These are phyloP conservation scores for Aphelocoma californica DNA, from an alignment of 2,797 vertebrate species.

Conservation along the genomic window DNA sequence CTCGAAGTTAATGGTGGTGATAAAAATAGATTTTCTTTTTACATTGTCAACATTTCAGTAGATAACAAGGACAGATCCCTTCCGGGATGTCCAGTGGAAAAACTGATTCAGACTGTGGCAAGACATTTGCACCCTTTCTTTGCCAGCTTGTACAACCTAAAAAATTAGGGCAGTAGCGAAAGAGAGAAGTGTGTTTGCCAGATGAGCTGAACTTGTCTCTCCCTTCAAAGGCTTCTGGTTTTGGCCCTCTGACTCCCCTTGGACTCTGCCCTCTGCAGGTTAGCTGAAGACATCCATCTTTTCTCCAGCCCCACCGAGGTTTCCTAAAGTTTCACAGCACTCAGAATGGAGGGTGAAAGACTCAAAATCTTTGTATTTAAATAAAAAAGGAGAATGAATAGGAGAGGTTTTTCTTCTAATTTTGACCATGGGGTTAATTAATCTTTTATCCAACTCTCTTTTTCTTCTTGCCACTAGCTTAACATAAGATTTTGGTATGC, in stretches of 20 bases:
- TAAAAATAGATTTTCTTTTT: conserved; percentile 41
- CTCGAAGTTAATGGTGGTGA: neutral
- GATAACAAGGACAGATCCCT: conserved; percentile 6
- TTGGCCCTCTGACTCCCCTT: neutral
- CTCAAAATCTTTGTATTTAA: neutral
- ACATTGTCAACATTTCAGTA: conserved; percentile 14
- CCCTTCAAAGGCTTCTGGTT: neutral
- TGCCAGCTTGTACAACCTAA: neutral
- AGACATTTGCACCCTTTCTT: neutral
- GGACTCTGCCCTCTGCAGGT: neutral
- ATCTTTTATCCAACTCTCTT: neutral
- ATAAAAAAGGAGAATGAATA: neutral
- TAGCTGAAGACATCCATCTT: neutral
- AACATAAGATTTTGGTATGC: neutral
- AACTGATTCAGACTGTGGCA: neutral
- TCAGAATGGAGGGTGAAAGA: neutral
- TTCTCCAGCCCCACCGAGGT: neutral
- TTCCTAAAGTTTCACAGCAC: neutral
- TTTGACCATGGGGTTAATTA: neutral
- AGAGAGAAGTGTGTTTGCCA: neutral
- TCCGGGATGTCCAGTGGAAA: conserved; percentile 27
- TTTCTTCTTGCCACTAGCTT: neutral
- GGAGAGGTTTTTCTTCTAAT: neutral
- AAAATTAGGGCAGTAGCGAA: neutral
- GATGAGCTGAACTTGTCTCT: neutral